Evolutionary conservation across 2,888 invertebrate genomes (phyloP).

Genomic region (Eupithecia subumbrata): DNA sequence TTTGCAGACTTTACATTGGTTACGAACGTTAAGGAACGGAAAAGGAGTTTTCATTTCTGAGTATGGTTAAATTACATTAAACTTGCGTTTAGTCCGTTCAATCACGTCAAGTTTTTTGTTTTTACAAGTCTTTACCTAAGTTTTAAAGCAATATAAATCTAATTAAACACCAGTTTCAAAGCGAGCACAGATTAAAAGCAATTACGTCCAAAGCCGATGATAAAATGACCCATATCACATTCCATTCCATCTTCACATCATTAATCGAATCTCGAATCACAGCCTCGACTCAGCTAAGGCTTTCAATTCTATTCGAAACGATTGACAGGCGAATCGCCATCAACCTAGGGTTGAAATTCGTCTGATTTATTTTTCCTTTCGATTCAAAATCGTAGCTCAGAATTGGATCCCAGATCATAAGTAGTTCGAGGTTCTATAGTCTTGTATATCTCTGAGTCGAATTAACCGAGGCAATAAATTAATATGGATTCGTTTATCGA

Average conservation of each 20-base stretch:
- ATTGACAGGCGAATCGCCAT: background rate
- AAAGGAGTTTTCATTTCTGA: slow-evolving; percentile 1
- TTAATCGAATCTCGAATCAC: slow-evolving; percentile 34
- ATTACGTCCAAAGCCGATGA: slow-evolving; percentile 17
- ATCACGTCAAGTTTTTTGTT: background rate
- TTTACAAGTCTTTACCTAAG: background rate
- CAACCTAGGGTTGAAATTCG: slow-evolving; percentile 2
- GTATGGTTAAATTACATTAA: background rate
- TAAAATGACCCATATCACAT: slow-evolving; percentile 37
- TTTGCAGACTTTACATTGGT: slow-evolving; percentile 19
- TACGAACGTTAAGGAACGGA: background rate
- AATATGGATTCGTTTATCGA: slow-evolving; percentile 43
- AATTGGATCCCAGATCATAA: background rate
- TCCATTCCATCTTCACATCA: slow-evolving; percentile 40
- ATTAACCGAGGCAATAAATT: slow-evolving; percentile 44
- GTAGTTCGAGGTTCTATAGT: slow-evolving; percentile 17
- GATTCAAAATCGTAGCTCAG: background rate
- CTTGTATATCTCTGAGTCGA: slow-evolving; percentile 18
- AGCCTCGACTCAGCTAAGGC: background rate
- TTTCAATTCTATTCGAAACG: background rate
- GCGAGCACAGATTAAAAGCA: slow-evolving; percentile 8
- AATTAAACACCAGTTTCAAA: slow-evolving; percentile 3
- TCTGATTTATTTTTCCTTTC: background rate
- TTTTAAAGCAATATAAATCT: background rate
- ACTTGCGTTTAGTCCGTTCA: background rate